Conservation (phyloP, 2,797 vertebrate species). For the Takifugu ocellatus region DNA sequence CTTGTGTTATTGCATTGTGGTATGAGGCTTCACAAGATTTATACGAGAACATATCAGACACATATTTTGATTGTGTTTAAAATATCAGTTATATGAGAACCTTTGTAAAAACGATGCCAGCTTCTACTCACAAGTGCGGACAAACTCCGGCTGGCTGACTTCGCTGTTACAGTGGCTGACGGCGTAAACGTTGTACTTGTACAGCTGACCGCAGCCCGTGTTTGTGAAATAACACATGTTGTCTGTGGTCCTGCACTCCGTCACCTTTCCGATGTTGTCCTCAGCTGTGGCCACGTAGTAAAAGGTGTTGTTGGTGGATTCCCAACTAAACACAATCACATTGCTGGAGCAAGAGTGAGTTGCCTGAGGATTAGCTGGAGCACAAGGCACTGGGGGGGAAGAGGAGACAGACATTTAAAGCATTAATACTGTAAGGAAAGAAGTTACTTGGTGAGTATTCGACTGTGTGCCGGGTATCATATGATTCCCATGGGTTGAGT, state of each 20-base stretch:
- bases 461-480: not conserved
- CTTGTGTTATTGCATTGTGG: too few species aligned
- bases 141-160: conserved; percentile 34
- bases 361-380: conserved; percentile 52
- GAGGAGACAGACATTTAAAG: not conserved
- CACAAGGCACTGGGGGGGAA: conserved; percentile 70
- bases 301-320: conserved; percentile 60
- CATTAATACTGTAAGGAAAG: not conserved
- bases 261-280: conserved; percentile 35
- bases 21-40: too few species aligned
- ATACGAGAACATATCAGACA: too few species aligned
- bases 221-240: conserved; percentile 71
- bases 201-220: conserved; percentile 66
- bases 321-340: conserved; percentile 68
- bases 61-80: too few species aligned
- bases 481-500: conserved; percentile 4
- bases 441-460: too few species aligned
- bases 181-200: conserved; percentile 68
- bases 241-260: conserved; percentile 61
- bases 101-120: conserved; percentile 1
- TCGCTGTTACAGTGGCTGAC: conserved; percentile 61
- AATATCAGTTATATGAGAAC: not conserved
- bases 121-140: conserved; percentile 67
- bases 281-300: conserved; percentile 68
- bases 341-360: conserved; percentile 67